Evolutionary conservation across 92 coral and sea anemone species (phyloP).

Genomic region (Epizoanthus rinbou): DNA sequence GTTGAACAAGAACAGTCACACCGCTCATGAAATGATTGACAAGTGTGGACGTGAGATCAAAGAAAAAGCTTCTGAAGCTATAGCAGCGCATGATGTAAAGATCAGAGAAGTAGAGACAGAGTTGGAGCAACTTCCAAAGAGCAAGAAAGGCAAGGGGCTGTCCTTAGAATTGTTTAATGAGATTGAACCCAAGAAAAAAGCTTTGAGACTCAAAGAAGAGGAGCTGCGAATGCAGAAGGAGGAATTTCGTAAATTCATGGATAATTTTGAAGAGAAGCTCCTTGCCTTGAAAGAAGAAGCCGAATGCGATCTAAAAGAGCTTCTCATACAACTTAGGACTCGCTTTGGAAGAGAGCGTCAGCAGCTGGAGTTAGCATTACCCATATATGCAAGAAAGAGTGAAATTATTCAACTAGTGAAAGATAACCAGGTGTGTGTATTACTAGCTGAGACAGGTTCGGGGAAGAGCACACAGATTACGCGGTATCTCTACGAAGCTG

Average conservation of each 20-base stretch:
- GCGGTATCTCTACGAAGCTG: slow-evolving; percentile 86
- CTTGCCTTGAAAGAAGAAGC: slow-evolving; percentile 34
- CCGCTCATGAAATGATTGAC: not conserved
- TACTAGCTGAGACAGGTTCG: slow-evolving; percentile 96
- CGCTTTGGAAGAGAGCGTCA: slow-evolving; percentile 69
- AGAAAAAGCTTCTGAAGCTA: not conserved
- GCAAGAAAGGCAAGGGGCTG: slow-evolving; percentile 40
- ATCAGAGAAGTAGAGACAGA: slow-evolving; percentile 14
- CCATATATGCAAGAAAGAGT: slow-evolving; percentile 83
- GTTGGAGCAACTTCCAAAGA: slow-evolving; percentile 13
- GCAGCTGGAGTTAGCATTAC: slow-evolving; percentile 72
- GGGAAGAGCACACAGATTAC: slow-evolving; percentile 97
- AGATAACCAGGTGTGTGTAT: slow-evolving; percentile 73
- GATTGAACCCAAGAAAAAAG: slow-evolving; percentile 41
- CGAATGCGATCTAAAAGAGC: not conserved
- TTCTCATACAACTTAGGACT: slow-evolving; percentile 41
- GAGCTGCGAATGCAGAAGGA: slow-evolving; percentile 58
- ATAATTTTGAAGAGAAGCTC: slow-evolving; percentile 35
- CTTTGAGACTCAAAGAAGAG: slow-evolving; percentile 56
- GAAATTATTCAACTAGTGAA: slow-evolving; percentile 58
- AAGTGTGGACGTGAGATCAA: slow-evolving; percentile 42
- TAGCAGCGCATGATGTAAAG: slow-evolving; percentile 29
- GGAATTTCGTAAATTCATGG: slow-evolving; percentile 50
- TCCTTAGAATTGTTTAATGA: slow-evolving; percentile 52
- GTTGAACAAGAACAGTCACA: slow-evolving; percentile 6